A percentile compares a stretch with the other conserved stretches of the same genome.
Evolutionary conservation across 2,888 invertebrate genomes (phyloP).

Genomic region (Oasisia sp.): DNA sequence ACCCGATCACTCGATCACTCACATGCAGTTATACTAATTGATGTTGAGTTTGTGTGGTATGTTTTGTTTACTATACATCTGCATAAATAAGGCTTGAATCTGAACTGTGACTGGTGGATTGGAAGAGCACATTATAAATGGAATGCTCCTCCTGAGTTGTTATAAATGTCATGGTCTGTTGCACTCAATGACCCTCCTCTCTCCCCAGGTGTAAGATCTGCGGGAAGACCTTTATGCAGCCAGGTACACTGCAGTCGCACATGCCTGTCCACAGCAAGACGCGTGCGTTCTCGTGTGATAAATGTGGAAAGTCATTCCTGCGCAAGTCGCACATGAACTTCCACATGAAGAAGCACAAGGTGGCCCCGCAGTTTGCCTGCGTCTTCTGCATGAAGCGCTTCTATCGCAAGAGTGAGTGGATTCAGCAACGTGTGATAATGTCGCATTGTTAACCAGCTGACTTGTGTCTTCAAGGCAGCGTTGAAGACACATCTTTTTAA

Average conservation of each 20-base stretch:
- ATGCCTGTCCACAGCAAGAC: background rate
- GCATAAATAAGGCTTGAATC: background rate
- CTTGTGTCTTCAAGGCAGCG: no score
- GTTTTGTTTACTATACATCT: no score
- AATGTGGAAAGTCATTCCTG: background rate
- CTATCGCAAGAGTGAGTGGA: conserved; percentile 10
- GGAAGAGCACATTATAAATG: background rate
- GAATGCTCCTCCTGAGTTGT: background rate
- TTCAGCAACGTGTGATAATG: background rate
- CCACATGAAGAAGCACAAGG: conserved; percentile 17
- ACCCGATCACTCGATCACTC: no score
- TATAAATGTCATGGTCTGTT: background rate
- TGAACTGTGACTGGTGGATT: background rate
- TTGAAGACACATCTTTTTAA: no score
- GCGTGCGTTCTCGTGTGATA: background rate
- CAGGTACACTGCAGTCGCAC: background rate
- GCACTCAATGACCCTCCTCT: background rate
- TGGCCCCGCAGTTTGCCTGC: background rate
- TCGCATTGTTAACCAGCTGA: background rate
- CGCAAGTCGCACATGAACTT: conserved; percentile 17
- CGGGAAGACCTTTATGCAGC: background rate
- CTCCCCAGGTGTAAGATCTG: background rate
- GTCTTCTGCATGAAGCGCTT: background rate
- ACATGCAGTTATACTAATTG: no score
- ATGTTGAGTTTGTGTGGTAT: no score